Evolutionary conservation across 2,888 invertebrate genomes (phyloP).

Genomic region (Cerastis leucographa): DNA sequence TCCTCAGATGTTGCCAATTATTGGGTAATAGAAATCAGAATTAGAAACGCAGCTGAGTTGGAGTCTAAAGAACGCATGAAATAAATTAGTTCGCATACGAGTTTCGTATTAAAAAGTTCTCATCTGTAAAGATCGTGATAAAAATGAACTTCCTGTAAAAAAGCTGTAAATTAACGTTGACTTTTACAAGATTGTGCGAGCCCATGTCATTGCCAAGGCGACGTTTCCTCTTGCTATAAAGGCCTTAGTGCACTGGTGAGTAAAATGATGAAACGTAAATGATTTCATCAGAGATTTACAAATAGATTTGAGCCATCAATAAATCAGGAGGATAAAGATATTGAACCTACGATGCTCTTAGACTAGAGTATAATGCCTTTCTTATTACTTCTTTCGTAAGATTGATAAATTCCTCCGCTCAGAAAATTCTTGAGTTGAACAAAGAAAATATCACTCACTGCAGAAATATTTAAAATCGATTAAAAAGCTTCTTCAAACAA

Average conservation of each 20-base stretch:
- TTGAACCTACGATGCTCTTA: background rate
- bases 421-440: background rate
- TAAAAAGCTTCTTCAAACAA: slow-evolving; percentile 12
- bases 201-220: slow-evolving; percentile 66
- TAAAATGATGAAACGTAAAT: background rate
- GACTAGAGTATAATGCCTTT: background rate
- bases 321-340: background rate
- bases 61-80: slow-evolving; percentile 8
- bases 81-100: slow-evolving; percentile 29
- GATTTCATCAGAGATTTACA: background rate
- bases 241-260: slow-evolving; percentile 29
- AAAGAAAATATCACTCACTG: background rate
- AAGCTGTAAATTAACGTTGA: slow-evolving; percentile 50
- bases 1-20: slow-evolving; percentile 43
- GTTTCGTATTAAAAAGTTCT: slow-evolving; percentile 8
- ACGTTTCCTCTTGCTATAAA: slow-evolving; percentile 38
- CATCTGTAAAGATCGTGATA: slow-evolving; percentile 24
- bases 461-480: slow-evolving; percentile 17
- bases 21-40: background rate
- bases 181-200: slow-evolving; percentile 48
- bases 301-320: background rate
- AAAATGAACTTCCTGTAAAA: slow-evolving; percentile 40
- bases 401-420: background rate
- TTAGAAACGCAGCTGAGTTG: slow-evolving; percentile 2
- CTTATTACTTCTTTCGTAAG: background rate